Evolutionary conservation across 1,140 invertebrate genomes (phyloP), one percentile per base, ranked within the genome.

Genomic region (Pseudomyrmex dendroicus): DNA sequence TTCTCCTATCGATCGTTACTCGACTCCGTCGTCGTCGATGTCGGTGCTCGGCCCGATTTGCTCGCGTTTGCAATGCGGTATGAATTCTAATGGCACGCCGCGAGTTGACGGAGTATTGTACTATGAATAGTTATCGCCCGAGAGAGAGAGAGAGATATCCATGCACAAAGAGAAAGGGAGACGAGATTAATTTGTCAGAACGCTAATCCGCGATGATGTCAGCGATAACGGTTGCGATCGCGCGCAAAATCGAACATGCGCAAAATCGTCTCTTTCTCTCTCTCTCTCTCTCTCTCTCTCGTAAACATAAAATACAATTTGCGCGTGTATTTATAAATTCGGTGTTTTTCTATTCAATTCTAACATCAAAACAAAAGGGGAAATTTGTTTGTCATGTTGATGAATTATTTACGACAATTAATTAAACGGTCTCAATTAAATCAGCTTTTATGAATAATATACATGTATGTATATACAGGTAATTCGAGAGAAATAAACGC

Each of bases 91-190:
- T 80, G 56, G 10, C 20, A 20, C 56, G 63, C 64, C 59, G 59
- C 66, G 59, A 72, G 46, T 76, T 64, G 22, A 25, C 22, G 54
- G 15, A 25, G 2, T 35, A 72, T 72, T 70, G 54, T 25, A 20
- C 54, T 50, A 78, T 72, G 66, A 80, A 80, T 80, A 80, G 72
- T 80, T 50, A 72, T 80, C 22, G 54, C 8, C 13, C 8, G 64
- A 17, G 35, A 35, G 35, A 20, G 20, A 20, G 20, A 35, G 25
- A 35, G 25, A 35, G 25, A 35, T 5, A 7, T 35, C 44, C 54
- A 44, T 25, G 66, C 50, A 52, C 50, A 52, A 13, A 2, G 13
- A 52, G 9, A 52, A 35, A 35, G 4, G 35, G 35, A 68, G 76
- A 78, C 25, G 25, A 52, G 48, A 78, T 78, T 70, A 78, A 78